A percentile compares a stretch with the other conserved stretches of the same genome.
Evolutionary conservation across 2,797 vertebrate genomes (phyloP).

Genomic region (Podargus strigoides): DNA sequence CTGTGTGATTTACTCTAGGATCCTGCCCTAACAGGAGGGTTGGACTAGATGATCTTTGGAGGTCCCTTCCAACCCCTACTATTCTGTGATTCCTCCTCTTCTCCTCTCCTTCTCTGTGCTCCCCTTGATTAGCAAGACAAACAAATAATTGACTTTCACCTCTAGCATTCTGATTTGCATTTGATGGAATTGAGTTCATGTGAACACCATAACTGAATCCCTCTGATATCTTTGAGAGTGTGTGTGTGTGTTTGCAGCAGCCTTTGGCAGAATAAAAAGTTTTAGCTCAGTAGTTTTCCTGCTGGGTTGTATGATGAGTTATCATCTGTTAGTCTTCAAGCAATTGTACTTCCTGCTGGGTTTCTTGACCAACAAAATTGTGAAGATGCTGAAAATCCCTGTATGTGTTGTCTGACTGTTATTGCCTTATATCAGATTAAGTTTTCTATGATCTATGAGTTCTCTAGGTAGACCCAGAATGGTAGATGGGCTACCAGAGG

Average conservation of each 20-base stretch:
- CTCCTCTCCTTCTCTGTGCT: neutral
- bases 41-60: too few relatives aligned
- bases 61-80: too few relatives aligned
- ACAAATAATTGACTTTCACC: neutral
- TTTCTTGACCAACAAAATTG: neutral
- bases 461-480: neutral
- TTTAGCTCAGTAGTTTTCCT: neutral
- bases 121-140: neutral
- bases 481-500: neutral
- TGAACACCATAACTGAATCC: neutral
- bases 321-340: constrained; percentile 33
- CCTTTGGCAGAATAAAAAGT: neutral
- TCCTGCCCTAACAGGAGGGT: too few relatives aligned
- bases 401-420: neutral
- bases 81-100: too few relatives aligned
- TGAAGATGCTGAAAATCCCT: neutral
- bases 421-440: neutral
- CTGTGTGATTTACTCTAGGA: too few relatives aligned
- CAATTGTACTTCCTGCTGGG: neutral
- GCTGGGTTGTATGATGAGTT: neutral
- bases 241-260: neutral
- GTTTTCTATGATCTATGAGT: neutral
- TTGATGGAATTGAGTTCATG: neutral
- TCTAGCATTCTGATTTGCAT: neutral
- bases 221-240: neutral